Evolutionary conservation across 2,888 invertebrate genomes (phyloP).

Genomic region (Acanthopleura granulata): DNA sequence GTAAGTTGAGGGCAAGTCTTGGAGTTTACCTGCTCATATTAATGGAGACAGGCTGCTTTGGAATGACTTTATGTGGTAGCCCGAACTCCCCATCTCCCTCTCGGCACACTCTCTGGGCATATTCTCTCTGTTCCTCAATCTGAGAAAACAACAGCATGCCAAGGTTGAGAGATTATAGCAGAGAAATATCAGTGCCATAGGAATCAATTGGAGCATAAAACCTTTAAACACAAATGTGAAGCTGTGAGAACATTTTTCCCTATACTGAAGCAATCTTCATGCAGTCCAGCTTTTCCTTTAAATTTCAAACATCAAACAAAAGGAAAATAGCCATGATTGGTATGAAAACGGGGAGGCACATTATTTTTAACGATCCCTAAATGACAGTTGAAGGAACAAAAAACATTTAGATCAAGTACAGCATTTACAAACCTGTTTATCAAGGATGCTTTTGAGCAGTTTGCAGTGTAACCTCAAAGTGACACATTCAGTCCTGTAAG

Average conservation of each 20-base stretch:
- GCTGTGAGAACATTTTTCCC: too few relatives aligned
- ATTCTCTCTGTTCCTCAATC: slow-evolving; percentile 66
- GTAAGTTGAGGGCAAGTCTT: too few relatives aligned
- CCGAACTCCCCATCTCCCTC: slow-evolving; percentile 60
- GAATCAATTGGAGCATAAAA: background rate
- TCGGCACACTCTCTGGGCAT: slow-evolving; percentile 58
- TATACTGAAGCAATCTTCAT: too few relatives aligned
- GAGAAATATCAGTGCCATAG: background rate
- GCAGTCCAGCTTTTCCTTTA: too few relatives aligned
- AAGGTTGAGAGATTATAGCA: background rate
- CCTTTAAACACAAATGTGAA: too few relatives aligned
- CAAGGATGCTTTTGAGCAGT: slow-evolving; percentile 63
- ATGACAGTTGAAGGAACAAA: too few relatives aligned
- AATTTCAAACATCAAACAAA: too few relatives aligned
- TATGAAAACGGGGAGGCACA: too few relatives aligned
- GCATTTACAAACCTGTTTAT: slow-evolving; percentile 57
- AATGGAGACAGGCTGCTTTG: slow-evolving; percentile 63
- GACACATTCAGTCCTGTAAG: slow-evolving; percentile 65
- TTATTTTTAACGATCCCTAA: too few relatives aligned
- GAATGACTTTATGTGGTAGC: slow-evolving; percentile 59
- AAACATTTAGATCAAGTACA: too few relatives aligned
- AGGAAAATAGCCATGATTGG: too few relatives aligned
- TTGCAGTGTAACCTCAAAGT: slow-evolving; percentile 55
- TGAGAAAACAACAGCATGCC: slow-evolving; percentile 29
- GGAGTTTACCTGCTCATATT: slow-evolving; percentile 62